Evolutionary conservation across 1,140 invertebrate species (phyloP), one percentile per base, ranked within the genome.

Genomic region (Akabosia matsudoensis): DNA sequence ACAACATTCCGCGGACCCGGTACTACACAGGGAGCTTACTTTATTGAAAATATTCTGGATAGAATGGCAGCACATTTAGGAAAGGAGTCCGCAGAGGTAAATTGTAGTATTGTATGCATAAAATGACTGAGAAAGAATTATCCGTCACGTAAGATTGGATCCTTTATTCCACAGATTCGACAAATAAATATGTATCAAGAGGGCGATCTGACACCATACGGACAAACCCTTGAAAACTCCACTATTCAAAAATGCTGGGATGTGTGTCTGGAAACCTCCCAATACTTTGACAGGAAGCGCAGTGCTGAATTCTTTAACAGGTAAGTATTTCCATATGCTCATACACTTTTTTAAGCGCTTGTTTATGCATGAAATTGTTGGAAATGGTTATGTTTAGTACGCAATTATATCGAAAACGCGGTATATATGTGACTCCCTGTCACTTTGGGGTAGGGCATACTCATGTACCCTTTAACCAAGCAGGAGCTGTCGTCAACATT

Each of bases 371-470:
- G 37, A 45, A 45, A 45, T 45, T 45, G 37, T 45, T 45, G 37
- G 7, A 10, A 45, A 10, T 70, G 7, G 33, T 70, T n/a, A n/a
- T n/a, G n/a, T n/a, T 30, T 7, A 72, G 70, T 28, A 72, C 70
- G 7, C 70, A 72, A 22, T 37, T 72, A 14, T 72, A 72, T 28
- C 83, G 83, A 74, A 89, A 89, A 79, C 83, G 86, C 71, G 88
- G 88, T 33, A 81, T 89, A 10, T 81, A 85, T 18, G 76, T 87
- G 4, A 82, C 85, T 22, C 87, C 88, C 4, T 83, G 85, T 0
- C 87, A 86, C 79, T 89, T 83, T 82, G 86, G 85, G 0, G 83
- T 88, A 26, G 83, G 83, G 16, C 88, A 87, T 80, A 82, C 82
- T 18, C 74, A 83, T 26, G 78, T 78, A 37, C 81, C 83, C 56